Percentiles rank a stretch among this genome's conserved stretches.
Evolutionary conservation across 2,113 vertebrate genomes (phyloP).

Genomic region (Brachionichthys hirsutus): DNA sequence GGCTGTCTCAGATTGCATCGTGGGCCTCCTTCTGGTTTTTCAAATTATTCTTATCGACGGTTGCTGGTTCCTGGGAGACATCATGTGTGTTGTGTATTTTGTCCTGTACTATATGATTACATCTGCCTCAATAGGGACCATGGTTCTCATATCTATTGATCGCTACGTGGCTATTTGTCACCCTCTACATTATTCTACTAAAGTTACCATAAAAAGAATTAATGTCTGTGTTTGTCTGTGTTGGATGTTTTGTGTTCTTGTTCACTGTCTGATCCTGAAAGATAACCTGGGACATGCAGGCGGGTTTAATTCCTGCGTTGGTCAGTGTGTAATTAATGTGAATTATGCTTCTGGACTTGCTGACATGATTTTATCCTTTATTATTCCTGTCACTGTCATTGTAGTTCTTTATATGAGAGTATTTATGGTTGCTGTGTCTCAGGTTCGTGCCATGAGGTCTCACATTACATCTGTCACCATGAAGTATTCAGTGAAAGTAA

Average conservation of each 20-base stretch:
- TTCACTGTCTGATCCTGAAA: background rate
- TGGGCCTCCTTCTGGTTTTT: background rate
- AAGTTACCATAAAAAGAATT: background rate
- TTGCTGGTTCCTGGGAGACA: constrained; percentile 30
- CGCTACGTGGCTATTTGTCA: too few species aligned
- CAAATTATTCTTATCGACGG: background rate
- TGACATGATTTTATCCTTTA: constrained; percentile 18
- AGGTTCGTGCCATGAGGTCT: too few species aligned
- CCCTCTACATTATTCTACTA: too few species aligned
- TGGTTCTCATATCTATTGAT: too few species aligned
- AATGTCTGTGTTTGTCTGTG: constrained; percentile 14
- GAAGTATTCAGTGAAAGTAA: too few species aligned
- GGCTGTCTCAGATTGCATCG: constrained; percentile 12
- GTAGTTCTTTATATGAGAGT: constrained; percentile 38
- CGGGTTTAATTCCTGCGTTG: constrained; percentile 3
- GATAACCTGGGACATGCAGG: background rate
- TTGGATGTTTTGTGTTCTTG: background rate
- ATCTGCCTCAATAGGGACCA: too few species aligned
- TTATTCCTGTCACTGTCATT: constrained; percentile 13
- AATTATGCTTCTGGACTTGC: background rate
- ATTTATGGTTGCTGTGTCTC: constrained; percentile 26
- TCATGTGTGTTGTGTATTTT: background rate
- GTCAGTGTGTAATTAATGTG: background rate
- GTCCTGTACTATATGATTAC: too few species aligned
- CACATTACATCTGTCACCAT: too few species aligned